Evolutionary conservation across 2,888 invertebrate species (phyloP).

Genomic region (Amiota mariae): DNA sequence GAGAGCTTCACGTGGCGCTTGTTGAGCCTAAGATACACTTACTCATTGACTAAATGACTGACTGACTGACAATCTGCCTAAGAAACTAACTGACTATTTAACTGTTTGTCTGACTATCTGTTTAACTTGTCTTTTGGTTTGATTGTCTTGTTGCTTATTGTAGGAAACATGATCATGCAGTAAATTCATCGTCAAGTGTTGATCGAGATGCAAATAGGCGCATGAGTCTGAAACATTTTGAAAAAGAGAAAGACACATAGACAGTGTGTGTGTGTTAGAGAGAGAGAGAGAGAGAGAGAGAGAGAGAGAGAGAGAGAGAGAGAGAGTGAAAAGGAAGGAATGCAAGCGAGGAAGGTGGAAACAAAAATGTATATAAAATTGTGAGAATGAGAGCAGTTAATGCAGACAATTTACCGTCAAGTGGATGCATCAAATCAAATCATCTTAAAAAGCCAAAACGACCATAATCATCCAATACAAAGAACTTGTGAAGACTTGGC

Average conservation of each 20-base stretch:
- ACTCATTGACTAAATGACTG: background rate
- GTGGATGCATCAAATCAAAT: conserved; percentile 59
- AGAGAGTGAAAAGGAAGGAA: conserved; percentile 6
- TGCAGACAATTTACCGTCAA: conserved; percentile 66
- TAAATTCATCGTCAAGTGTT: background rate
- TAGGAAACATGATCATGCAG: conserved; percentile 24
- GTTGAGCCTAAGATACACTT: too few species aligned
- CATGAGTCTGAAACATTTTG: too few species aligned
- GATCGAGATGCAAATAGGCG: too few species aligned
- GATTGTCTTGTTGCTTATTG: background rate
- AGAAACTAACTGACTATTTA: background rate
- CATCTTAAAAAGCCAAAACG: too few species aligned
- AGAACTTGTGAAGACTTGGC: background rate
- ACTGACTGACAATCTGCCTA: conserved; percentile 14
- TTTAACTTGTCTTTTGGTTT: too few species aligned
- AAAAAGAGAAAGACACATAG: conserved; percentile 26
- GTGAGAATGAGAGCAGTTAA: background rate
- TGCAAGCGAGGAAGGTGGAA: too few species aligned
- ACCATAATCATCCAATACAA: background rate
- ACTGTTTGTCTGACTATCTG: conserved; percentile 21
- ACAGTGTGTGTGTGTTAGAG: too few species aligned
- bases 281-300: too few species aligned
- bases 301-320: background rate
- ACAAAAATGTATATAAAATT: too few species aligned
- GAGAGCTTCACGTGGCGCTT: too few species aligned